Conservation (phyloP, 2,113 vertebrate species). For the Daubentonia madagascariensis region DNA sequence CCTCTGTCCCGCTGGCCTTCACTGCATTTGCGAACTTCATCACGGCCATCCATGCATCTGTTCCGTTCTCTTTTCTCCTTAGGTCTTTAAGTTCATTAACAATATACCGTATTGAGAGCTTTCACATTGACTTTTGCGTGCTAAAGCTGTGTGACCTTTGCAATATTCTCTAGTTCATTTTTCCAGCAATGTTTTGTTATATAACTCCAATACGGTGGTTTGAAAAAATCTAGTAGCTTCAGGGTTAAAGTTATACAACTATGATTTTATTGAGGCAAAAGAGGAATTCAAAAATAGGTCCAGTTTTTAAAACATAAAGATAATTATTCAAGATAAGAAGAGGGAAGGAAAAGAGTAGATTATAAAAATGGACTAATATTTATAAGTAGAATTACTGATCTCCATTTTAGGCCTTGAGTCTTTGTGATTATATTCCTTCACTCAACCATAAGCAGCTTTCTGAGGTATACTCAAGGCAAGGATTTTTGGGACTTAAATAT, state of each 20-base stretch:
- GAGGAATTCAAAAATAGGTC: background rate
- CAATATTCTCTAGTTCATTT: background rate
- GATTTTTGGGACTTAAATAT: conserved; percentile 10
- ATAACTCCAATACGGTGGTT: background rate
- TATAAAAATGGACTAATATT: background rate
- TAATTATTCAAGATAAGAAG: background rate
- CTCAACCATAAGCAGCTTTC: background rate
- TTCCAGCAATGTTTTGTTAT: background rate
- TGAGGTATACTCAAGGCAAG: background rate
- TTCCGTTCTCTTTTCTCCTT: background rate
- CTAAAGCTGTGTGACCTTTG: background rate
- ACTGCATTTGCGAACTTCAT: background rate
- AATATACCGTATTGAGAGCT: background rate
- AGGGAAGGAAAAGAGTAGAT: background rate
- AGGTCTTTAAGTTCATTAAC: background rate
- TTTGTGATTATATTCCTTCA: background rate
- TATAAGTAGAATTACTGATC: conserved; percentile 3
- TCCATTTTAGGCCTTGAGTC: background rate
- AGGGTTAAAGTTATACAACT: background rate
- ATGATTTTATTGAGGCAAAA: background rate
- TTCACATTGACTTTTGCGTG: background rate
- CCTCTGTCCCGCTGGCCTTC: background rate
- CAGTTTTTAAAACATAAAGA: background rate
- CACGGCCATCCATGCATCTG: background rate
- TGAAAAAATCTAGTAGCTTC: background rate